Percentiles rank a stretch among this genome's conserved stretches.
phyloP scores from a whole-genome alignment of 2,797 vertebrate genomes.

The Gadopsis marmoratus region DNA sequence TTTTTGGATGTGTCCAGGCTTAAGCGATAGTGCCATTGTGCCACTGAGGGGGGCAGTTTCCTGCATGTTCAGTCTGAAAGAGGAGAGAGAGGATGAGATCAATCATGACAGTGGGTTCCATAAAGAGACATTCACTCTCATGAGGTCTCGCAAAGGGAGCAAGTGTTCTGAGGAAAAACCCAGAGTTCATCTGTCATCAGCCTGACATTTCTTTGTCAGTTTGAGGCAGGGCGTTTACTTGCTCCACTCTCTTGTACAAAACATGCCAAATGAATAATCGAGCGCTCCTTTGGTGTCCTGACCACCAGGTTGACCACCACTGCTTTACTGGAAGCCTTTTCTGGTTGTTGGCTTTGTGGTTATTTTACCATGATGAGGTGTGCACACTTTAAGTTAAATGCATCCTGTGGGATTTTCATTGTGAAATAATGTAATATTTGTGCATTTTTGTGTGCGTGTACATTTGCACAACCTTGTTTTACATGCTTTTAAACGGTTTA shows the following conservation, averaged over 20 bases:
- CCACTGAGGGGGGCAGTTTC: slow-evolving; percentile 23
- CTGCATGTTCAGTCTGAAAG: slow-evolving; percentile 24
- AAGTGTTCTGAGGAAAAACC: background rate
- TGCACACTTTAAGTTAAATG: background rate
- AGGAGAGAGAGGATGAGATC: slow-evolving; percentile 9
- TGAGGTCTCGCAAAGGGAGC: slow-evolving; percentile 6
- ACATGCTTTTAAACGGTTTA: background rate
- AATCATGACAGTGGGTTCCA: slow-evolving; percentile 34
- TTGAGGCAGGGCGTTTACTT: slow-evolving; percentile 10
- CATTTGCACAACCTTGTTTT: background rate
- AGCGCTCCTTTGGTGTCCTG: slow-evolving; percentile 16
- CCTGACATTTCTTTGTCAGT: slow-evolving; percentile 18
- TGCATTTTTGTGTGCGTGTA: background rate
- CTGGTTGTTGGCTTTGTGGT: background rate
- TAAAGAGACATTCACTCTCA: slow-evolving; percentile 26
- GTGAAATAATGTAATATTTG: background rate
- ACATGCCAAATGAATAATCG: slow-evolving; percentile 52
- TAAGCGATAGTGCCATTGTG: slow-evolving; percentile 24
- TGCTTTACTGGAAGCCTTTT: background rate
- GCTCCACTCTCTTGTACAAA: slow-evolving; percentile 21
- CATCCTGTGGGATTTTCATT: background rate
- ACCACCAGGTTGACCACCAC: background rate
- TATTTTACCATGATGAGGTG: slow-evolving; percentile 20
- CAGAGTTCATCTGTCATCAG: slow-evolving; percentile 6
- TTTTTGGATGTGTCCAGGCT: slow-evolving; percentile 20